These are phyloP conservation scores for Hylaea fasciaria DNA, from an alignment of 2,888 invertebrate species.

Conservation along the genomic window DNA sequence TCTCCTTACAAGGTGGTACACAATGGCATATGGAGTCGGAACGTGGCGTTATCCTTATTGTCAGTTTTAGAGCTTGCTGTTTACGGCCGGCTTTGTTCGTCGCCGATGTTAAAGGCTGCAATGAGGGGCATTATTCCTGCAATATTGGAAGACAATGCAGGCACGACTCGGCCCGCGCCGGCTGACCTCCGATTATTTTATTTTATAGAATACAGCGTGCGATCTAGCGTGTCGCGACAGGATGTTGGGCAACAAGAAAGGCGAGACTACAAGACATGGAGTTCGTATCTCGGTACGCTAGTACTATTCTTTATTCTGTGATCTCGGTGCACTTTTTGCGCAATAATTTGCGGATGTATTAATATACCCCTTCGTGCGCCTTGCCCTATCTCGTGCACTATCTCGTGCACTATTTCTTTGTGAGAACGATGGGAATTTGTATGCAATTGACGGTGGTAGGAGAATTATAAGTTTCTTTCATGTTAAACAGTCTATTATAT, in stretches of 20 bases:
- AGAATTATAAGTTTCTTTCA: too few relatives aligned
- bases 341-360: constrained; percentile 66
- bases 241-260: constrained; percentile 63
- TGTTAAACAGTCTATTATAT: too few relatives aligned
- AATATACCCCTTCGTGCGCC: constrained; percentile 55
- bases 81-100: constrained; percentile 56
- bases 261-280: constrained; percentile 39
- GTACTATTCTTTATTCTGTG: too few relatives aligned
- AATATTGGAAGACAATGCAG: constrained; percentile 59
- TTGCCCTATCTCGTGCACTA: too few relatives aligned
- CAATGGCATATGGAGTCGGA: constrained; percentile 54
- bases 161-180: constrained; percentile 50
- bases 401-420: constrained; percentile 43
- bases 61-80: constrained; percentile 67
- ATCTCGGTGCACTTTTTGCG: constrained; percentile 61
- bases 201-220: constrained; percentile 68
- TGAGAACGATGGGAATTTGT: constrained; percentile 38
- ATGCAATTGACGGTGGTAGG: constrained; percentile 6
- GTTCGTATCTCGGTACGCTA: too few relatives aligned
- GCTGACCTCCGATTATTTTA: constrained; percentile 72
- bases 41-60: constrained; percentile 53
- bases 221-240: constrained; percentile 52
- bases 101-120: constrained; percentile 46
- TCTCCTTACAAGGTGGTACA: constrained; percentile 62
- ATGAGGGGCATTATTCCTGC: constrained; percentile 32